Base-by-base conservation (phyloP, 2,888 invertebrate genomes). In the Vesta saturnalis region DNA sequence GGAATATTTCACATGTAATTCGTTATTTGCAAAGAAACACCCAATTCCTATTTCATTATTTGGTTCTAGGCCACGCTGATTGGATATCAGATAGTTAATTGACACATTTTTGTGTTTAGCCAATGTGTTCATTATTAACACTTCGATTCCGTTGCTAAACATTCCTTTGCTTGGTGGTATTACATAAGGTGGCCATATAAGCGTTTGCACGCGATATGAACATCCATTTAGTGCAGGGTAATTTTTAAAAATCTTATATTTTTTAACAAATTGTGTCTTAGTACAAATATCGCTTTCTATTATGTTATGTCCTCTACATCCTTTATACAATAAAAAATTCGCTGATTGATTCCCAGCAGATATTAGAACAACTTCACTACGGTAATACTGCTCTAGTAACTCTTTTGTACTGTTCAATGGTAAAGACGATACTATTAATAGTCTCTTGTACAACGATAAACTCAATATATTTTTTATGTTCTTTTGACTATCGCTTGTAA, bases 161-260 rank as follows among this genome's bases (percentile, higher is more conserved):
- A 15, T 18, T 18, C 2, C 12, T 3, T 49, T 49, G 18, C 19
- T 49, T 49, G 16, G 14, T 14, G 49, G 19, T 49, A 49, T 14
- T 5, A 49, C 49, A 15, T 49, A 49, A 3, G 49, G 49, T 19
- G 49, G 49, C 49, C 49, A 49, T 18, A 49, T 49, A 14, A 49
- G 2, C 15, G 49, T 49, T 15, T 49, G 49, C 6, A 49, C 18
- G 1, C 15, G 49, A 18, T 14, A 16, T 14, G 4, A 10, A 15
- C 49, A 49, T 10, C 49, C 49, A 14, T 49, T 49, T 15, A 49
- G 8, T 12, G 12, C n/a, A n/a, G 39, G n/a, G n/a, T 39, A n/a
- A 1, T 39, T 39, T 10, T 39, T 6, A 12, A 39, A 12, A 39
- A n/a, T n/a, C n/a, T 39, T 10, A 39, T 39, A 39, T 8, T 39